Percentiles rank a stretch among this genome's conserved stretches.
Conservation (phyloP, 2,888 invertebrate species). For the Myopa tessellatipennis region DNA sequence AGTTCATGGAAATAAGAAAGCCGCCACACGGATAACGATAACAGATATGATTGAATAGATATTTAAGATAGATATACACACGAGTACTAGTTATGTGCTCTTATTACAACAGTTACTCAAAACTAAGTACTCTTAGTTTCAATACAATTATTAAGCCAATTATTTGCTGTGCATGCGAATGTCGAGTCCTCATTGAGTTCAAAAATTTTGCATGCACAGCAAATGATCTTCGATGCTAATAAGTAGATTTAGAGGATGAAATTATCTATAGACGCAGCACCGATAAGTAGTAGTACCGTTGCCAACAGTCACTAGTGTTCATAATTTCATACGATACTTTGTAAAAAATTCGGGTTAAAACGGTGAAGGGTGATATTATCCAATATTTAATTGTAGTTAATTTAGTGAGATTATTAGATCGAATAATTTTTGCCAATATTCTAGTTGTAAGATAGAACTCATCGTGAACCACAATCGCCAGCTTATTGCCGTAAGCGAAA, state of each 20-base stretch:
- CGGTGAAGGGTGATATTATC: constrained; percentile 52
- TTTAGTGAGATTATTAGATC: neutral
- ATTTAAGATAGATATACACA: neutral
- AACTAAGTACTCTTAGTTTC: neutral
- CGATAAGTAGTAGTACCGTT: too few relatives aligned
- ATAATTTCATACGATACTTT: constrained; percentile 13
- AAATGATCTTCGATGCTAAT: constrained; percentile 50
- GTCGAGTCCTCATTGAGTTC: constrained; percentile 22
- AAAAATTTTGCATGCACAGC: constrained; percentile 49
- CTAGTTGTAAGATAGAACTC: neutral
- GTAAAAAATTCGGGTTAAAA: constrained; percentile 30
- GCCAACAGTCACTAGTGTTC: constrained; percentile 27
- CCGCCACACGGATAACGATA: neutral
- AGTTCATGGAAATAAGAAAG: constrained; percentile 55
- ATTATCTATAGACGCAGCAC: too few relatives aligned
- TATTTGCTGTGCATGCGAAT: constrained; percentile 57
- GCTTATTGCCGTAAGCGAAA: too few relatives aligned
- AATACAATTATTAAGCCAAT: constrained; percentile 36
- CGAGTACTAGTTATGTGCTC: neutral
- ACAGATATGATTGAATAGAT: neutral
- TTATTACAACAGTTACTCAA: too few relatives aligned
- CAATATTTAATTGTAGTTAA: constrained; percentile 4
- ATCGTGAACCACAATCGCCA: too few relatives aligned
- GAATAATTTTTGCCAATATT: constrained; percentile 2
- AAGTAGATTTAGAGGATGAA: neutral